These are phyloP conservation scores for Silurus lanzhouensis DNA, from an alignment of 2,797 vertebrate genomes.

Conservation along the genomic window DNA sequence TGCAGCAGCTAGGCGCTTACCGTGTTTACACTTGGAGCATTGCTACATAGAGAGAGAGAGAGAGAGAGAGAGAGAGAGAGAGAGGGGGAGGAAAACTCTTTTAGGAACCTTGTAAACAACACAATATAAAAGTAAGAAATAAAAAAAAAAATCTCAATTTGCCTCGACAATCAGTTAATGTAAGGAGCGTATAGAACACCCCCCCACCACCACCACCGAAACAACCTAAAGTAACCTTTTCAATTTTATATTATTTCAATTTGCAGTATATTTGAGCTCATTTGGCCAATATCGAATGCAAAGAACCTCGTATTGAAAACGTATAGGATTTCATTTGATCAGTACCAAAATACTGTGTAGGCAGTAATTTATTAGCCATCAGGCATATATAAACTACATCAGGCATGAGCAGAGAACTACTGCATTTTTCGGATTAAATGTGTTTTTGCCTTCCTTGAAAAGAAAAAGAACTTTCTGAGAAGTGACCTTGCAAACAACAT, in stretches of 20 bases:
- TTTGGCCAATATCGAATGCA: background rate
- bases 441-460: background rate
- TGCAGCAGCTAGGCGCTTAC: slow-evolving; percentile 70
- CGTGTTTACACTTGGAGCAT: slow-evolving; percentile 99
- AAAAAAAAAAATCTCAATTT: background rate
- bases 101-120: background rate
- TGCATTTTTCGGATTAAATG: background rate
- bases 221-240: background rate
- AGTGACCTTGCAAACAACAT: no score
- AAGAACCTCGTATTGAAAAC: no score
- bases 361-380: background rate
- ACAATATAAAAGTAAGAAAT: background rate
- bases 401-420: background rate
- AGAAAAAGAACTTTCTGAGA: background rate
- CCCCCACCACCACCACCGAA: background rate
- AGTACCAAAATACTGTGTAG: background rate
- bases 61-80: background rate
- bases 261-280: background rate
- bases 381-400: background rate
- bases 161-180: no score
- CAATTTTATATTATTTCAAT: background rate
- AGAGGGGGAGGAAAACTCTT: background rate
- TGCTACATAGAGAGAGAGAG: slow-evolving; percentile 74
- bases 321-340: background rate
- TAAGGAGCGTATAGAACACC: background rate